A percentile compares a stretch with the other conserved stretches of the same genome.
Conservation (phyloP, 23 tunicate genomes). For the Halocynthia aurantium region DNA sequence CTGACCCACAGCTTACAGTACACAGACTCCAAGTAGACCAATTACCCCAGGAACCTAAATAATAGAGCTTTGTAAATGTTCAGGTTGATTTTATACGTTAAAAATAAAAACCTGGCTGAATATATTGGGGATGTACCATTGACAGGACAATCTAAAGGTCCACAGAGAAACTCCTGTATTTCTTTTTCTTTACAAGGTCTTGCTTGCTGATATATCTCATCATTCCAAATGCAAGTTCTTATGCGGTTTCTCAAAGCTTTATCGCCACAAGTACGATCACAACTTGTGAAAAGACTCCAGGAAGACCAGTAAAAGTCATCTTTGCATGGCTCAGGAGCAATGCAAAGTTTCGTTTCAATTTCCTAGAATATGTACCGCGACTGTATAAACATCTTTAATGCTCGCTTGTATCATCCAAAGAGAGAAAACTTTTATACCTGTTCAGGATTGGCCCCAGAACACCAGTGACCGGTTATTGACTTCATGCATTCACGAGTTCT, state of each 20-base stretch:
- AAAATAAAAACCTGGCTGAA: neutral
- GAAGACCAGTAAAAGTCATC: conserved; percentile 49
- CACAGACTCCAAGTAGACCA: conserved; percentile 74
- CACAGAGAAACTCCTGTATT: conserved; percentile 39
- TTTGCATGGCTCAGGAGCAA: conserved; percentile 40
- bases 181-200: conserved; percentile 34
- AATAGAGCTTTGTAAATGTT: neutral
- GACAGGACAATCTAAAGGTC: conserved; percentile 41
- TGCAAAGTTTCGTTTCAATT: conserved; percentile 23
- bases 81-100: neutral
- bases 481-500: conserved; percentile 34
- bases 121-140: conserved; percentile 21
- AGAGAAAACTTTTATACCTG: neutral
- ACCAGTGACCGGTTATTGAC: conserved; percentile 58
- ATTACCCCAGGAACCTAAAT: conserved; percentile 52
- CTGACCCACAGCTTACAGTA: conserved; percentile 69
- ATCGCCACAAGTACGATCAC: conserved; percentile 52
- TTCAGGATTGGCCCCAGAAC: neutral
- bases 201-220: conserved; percentile 26
- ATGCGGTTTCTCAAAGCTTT: conserved; percentile 21
- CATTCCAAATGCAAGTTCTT: conserved; percentile 62
- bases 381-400: neutral
- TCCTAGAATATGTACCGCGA: conserved; percentile 4
- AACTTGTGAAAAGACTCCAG: conserved; percentile 41
- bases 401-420: neutral